Conservation (phyloP, 1,140 invertebrate species). For the Bathynomus jamesi region DNA sequence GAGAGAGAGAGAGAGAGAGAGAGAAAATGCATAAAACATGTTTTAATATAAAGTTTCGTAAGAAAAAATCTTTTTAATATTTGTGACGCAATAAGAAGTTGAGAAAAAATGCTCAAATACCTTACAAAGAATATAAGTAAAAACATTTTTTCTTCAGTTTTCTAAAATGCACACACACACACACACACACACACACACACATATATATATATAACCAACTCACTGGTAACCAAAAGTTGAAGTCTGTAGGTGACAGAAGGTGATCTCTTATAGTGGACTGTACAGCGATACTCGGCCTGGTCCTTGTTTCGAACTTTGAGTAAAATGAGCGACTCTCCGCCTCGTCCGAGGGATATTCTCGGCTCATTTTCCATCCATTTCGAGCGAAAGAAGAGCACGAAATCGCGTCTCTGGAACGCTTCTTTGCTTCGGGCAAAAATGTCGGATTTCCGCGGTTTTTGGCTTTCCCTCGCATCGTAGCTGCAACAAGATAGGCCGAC, state of each 20-base stretch:
- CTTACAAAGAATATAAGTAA: no score
- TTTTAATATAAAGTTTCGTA: no score
- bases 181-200: neutral
- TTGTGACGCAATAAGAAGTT: no score
- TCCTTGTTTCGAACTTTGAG: neutral
- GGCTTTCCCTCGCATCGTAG: neutral
- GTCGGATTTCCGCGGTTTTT: neutral
- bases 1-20: no score
- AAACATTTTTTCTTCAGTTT: no score
- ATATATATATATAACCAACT: neutral
- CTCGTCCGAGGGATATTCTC: slow-evolving; percentile 4
- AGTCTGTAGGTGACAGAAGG: slow-evolving; percentile 9
- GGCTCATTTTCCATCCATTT: slow-evolving; percentile 3
- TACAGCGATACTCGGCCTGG: slow-evolving; percentile 16
- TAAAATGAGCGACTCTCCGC: neutral
- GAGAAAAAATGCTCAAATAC: no score
- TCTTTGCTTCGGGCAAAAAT: neutral
- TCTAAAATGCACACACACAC: no score
- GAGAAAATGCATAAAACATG: no score
- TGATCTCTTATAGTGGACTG: slow-evolving; percentile 10
- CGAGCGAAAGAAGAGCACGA: neutral
- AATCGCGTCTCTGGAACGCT: neutral
- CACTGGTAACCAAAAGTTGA: neutral
- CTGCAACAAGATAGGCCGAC: neutral
- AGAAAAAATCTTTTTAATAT: no score